These are phyloP conservation scores for Chrysolina americana DNA, from an alignment of 2,888 invertebrate species.

Conservation along the genomic window DNA sequence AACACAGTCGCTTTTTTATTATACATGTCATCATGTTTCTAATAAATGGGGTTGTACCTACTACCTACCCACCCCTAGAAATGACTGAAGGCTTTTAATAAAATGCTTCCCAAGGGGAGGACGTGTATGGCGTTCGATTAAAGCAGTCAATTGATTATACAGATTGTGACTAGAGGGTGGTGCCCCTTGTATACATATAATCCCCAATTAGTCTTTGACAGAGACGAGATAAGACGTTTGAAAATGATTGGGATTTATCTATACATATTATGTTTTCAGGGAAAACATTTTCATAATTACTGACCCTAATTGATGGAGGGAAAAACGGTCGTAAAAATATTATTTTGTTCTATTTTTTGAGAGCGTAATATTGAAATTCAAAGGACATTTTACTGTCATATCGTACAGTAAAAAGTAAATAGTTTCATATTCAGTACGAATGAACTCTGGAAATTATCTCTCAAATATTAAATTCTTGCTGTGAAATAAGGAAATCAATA, in stretches of 20 bases:
- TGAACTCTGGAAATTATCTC: no score
- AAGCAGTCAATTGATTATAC: conserved; percentile 15
- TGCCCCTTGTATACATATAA: conserved; percentile 3
- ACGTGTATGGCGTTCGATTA: not conserved
- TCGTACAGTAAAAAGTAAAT: no score
- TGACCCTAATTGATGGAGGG: no score
- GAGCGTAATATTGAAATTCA: no score
- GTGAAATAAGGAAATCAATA: no score
- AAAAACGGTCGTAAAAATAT: no score
- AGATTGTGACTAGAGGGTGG: conserved; percentile 7
- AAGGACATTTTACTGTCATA: no score
- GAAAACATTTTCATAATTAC: no score
- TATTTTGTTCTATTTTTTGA: no score
- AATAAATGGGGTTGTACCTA: conserved; percentile 4
- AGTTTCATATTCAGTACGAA: no score
- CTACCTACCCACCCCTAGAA: not conserved
- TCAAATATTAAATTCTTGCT: no score
- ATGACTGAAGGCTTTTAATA: not conserved
- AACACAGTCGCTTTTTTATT: not conserved
- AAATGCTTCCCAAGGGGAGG: conserved; percentile 2
- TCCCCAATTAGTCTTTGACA: conserved; percentile 7
- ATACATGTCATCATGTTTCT: conserved; percentile 1
- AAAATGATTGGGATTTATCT: conserved; percentile 3
- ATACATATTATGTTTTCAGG: no score
- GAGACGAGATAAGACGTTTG: conserved; percentile 9